Percentiles rank a stretch among this genome's conserved stretches.
Evolutionary conservation across 2,113 vertebrate genomes (phyloP).

Genomic region (Silurus meridionalis): DNA sequence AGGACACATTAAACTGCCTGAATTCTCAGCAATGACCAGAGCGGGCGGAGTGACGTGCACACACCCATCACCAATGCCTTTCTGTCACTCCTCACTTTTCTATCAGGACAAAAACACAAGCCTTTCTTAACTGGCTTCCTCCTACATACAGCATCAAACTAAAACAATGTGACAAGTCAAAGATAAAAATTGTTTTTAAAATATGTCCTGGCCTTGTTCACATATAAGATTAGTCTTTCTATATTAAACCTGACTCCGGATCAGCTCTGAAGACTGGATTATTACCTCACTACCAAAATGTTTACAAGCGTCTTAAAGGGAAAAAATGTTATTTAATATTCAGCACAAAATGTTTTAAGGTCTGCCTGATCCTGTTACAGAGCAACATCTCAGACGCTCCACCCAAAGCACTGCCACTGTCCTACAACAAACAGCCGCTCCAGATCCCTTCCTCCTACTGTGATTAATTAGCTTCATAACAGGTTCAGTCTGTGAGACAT

Average conservation of each 20-base stretch:
- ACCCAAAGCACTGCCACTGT: background rate
- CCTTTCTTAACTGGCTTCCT: background rate
- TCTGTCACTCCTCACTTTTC: background rate
- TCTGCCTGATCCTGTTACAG: background rate
- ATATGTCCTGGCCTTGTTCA: background rate
- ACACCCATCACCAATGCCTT: constrained; percentile 5
- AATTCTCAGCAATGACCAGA: background rate
- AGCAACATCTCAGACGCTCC: background rate
- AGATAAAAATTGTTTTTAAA: background rate
- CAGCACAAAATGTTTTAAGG: background rate
- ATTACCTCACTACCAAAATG: background rate
- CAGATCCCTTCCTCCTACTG: background rate
- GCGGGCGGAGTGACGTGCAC: background rate
- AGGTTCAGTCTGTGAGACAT: background rate
- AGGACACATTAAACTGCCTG: background rate
- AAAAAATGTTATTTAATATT: background rate
- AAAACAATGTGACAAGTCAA: background rate
- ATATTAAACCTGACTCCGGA: background rate
- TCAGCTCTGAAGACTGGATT: background rate
- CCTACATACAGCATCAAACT: background rate
- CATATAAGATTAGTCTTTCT: background rate
- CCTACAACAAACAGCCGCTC: background rate
- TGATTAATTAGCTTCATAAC: background rate
- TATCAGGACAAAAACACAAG: constrained; percentile 18
- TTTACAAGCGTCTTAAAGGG: background rate